Evolutionary conservation across 2,888 invertebrate species (phyloP).

Genomic region (Thera britannica): DNA sequence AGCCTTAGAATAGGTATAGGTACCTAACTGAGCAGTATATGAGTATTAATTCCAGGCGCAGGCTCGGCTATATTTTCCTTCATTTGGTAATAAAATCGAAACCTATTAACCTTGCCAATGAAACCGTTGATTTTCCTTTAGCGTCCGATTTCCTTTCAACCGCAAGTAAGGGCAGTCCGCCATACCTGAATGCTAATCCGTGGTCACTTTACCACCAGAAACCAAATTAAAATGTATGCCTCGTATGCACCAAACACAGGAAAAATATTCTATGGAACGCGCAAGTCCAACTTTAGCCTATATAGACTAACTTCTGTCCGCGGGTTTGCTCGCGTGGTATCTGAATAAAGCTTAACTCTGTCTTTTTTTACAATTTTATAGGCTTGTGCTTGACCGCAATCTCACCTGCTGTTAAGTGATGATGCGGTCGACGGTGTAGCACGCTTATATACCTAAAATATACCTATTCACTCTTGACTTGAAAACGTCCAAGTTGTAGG

Average conservation of each 20-base stretch:
- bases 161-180: slow-evolving; percentile 22
- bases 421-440: no score
- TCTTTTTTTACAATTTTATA: no score
- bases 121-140: slow-evolving; percentile 16
- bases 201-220: slow-evolving; percentile 18
- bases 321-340: not conserved
- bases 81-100: slow-evolving; percentile 18
- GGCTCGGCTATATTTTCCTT: no score
- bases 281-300: not conserved
- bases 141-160: slow-evolving; percentile 25
- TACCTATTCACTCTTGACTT: no score
- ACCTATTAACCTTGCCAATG: slow-evolving; percentile 26
- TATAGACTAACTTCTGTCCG: not conserved
- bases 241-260: slow-evolving; percentile 15
- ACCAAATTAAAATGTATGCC: slow-evolving; percentile 21
- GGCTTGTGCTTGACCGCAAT: no score
- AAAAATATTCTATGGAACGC: slow-evolving; percentile 16
- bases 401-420: no score
- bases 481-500: no score
- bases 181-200: slow-evolving; percentile 25
- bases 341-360: not conserved
- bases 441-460: no score
- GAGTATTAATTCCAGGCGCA: no score
- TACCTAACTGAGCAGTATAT: no score
- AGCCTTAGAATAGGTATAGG: no score